phyloP scores from a whole-genome alignment of 1,140 invertebrate genomes.

The Brachionus paranguensis region DNA sequence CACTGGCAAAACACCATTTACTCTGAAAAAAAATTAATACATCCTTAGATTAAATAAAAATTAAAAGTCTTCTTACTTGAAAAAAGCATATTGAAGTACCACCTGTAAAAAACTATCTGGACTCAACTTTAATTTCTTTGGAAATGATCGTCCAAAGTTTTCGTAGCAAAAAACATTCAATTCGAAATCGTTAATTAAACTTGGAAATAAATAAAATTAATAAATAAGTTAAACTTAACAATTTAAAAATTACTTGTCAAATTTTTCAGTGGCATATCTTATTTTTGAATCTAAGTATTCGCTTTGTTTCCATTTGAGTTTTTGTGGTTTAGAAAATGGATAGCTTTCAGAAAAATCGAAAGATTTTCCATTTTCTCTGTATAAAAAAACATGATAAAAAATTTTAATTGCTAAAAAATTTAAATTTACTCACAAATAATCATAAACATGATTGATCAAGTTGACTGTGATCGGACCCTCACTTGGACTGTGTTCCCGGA shows the following conservation, averaged over 20 bases:
- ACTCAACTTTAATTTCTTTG: slow-evolving; percentile 77
- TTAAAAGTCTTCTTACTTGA: slow-evolving; percentile 54
- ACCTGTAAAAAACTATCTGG: slow-evolving; percentile 93
- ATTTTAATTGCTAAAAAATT: too few species aligned
- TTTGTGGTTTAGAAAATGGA: background rate
- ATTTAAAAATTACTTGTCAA: background rate
- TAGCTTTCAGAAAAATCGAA: background rate
- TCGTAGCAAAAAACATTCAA: slow-evolving; percentile 67
- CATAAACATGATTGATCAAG: slow-evolving; percentile 62
- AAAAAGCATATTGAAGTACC: slow-evolving; percentile 82
- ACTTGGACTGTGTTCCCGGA: slow-evolving; percentile 92
- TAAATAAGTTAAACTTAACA: background rate
- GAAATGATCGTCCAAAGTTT: slow-evolving; percentile 58
- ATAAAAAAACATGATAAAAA: background rate
- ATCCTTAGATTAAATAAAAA: background rate
- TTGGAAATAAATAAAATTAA: background rate
- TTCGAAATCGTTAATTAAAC: slow-evolving; percentile 44
- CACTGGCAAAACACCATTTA: slow-evolving; percentile 79
- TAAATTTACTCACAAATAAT: slow-evolving; percentile 53
- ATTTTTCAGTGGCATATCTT: slow-evolving; percentile 43
- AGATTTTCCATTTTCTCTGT: background rate
- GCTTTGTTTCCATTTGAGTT: slow-evolving; percentile 29
- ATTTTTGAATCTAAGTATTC: slow-evolving; percentile 45
- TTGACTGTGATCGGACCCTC: slow-evolving; percentile 87
- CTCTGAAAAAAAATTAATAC: slow-evolving; percentile 58